Base-by-base conservation (phyloP, 2,113 vertebrate genomes). In the Rhombomys opimus region DNA sequence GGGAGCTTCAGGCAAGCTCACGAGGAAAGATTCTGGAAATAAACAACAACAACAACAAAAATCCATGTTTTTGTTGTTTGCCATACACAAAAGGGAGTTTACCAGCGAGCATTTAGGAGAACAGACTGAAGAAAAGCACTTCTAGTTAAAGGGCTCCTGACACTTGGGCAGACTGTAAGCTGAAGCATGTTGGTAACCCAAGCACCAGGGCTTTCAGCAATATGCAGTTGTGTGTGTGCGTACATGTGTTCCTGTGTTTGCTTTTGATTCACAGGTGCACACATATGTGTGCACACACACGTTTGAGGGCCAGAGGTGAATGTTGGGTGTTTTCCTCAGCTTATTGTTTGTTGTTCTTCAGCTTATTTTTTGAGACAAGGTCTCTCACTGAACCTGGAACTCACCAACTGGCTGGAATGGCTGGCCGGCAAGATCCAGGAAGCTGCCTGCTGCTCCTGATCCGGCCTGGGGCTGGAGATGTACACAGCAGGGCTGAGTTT, bases 81-180 rank as follows among this genome's bases (percentile, higher is more conserved):
- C 11, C 35, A 27, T 4, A 85, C 0, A 10, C 52, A 95, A 97
- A 96, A 95, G 5, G 94, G 84, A 96, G 93, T 77, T 88, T 92
- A 93, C n/a, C 25, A 76, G 96, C 85, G 70, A 89, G 25, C 46
- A 81, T 93, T 97, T 94, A 96, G 67, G 91, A 75, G 97, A 97
- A 94, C 23, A 85, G 91, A 92, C n/a, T 46, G 81, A 97, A 35
- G 15, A 93, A 65, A 73, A 59, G 41, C 75, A 38, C 0, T 25
- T 38, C 0, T 25, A 87, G 93, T 67, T 90, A 57, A 73, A 91
- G 96, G 87, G 95, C 11, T 25, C 84, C 13, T 61, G 80, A 61
- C 38, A 38, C 0, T 75, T 22, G 75, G 78, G 68, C 86, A 70
- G 32, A 81, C 87, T 63, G 70, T 63, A 73, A 81, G 63, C 57